A percentile compares a stretch with the other conserved stretches of the same genome.
These are phyloP conservation scores for Spatulosminthurus flaviceps DNA, from an alignment of 2,888 invertebrate genomes.

Conservation along the genomic window DNA sequence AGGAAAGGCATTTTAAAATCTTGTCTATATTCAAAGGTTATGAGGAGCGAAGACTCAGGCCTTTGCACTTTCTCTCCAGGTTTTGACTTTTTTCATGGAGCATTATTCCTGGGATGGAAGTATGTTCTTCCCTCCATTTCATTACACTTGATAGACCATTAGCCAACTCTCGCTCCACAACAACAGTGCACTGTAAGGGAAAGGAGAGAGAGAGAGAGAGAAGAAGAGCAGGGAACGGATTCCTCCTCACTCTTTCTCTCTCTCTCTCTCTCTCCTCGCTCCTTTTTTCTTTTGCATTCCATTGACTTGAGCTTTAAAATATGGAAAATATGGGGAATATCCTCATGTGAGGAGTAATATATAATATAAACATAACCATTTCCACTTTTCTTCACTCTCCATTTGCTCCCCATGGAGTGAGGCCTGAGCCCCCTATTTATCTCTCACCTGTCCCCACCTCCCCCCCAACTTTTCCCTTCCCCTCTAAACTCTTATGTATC, in stretches of 20 bases:
- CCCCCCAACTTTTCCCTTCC: not conserved
- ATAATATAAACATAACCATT: conserved; percentile 19
- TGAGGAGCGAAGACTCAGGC: not conserved
- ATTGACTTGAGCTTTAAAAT: conserved; percentile 39
- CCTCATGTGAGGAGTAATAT: not conserved
- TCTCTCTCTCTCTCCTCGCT: not conserved
- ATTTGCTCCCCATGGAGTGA: not conserved
- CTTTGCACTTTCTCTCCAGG: not conserved
- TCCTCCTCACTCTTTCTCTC: conserved; percentile 16
- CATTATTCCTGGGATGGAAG: not conserved
- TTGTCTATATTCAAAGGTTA: conserved; percentile 44
- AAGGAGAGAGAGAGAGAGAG: not conserved
- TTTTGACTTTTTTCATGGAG: not conserved
- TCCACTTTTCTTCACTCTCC: conserved; percentile 12
- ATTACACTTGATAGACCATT: conserved; percentile 28
- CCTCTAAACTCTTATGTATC: not conserved
- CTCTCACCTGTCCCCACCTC: not conserved
- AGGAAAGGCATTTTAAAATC: conserved; percentile 37
- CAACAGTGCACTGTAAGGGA: not conserved
- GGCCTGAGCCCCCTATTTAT: too few relatives aligned
- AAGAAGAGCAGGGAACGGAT: not conserved
- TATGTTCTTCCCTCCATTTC: conserved; percentile 18
- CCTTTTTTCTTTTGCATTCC: conserved; percentile 35
- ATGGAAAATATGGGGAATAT: not conserved
- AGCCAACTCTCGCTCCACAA: conserved; percentile 6